phyloP scores from a whole-genome alignment of 2,113 vertebrate genomes.

The Dascyllus trimaculatus region DNA sequence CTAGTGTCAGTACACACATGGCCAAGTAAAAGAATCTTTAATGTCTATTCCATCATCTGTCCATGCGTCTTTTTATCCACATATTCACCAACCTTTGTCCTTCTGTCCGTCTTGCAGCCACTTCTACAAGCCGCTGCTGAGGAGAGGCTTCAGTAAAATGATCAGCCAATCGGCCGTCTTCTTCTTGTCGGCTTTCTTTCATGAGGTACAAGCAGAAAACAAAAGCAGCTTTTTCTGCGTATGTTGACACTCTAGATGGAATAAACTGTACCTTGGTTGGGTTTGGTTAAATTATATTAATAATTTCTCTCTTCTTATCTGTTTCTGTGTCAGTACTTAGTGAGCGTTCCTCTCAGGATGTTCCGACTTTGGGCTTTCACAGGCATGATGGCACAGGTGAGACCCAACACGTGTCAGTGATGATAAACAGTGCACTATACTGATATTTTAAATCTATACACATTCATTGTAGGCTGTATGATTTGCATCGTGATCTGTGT shows the following conservation, averaged over 20 bases:
- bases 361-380: conserved; percentile 95
- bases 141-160: conserved; percentile 85
- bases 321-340: conserved; percentile 86
- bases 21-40: too few relatives aligned
- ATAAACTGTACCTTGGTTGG: not conserved
- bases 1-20: too few relatives aligned
- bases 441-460: not conserved
- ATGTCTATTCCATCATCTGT: not conserved
- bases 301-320: not conserved
- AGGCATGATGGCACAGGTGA: conserved; percentile 95
- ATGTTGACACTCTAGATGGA: not conserved
- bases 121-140: conserved; percentile 93
- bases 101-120: conserved; percentile 81
- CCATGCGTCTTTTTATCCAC: not conserved
- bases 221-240: not conserved
- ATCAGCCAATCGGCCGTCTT: conserved; percentile 88
- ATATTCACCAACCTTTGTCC: not conserved
- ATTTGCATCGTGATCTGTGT: too few relatives aligned
- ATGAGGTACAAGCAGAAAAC: conserved; percentile 86
- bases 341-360: conserved; percentile 95
- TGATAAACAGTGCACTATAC: not conserved
- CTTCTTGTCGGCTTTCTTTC: conserved; percentile 92
- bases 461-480: too few relatives aligned
- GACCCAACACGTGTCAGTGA: conserved; percentile 16
- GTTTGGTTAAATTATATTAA: not conserved